Conservation (phyloP, 2,888 invertebrate genomes). For the Neoitamus cyanurus region DNA sequence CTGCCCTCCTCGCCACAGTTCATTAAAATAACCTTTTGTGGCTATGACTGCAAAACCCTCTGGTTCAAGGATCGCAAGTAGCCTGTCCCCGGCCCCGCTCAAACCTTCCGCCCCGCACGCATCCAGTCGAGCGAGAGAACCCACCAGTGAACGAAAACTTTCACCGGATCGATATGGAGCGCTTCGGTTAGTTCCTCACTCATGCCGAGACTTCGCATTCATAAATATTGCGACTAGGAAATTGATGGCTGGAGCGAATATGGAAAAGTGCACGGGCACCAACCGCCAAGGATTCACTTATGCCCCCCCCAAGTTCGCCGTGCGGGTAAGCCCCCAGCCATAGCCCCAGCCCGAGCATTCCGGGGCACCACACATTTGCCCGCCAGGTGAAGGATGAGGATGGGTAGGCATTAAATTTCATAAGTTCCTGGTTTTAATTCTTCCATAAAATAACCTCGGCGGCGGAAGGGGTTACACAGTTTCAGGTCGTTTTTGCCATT, state of each 20-base stretch:
- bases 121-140: neutral
- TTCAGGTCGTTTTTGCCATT: neutral
- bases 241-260: slow-evolving; percentile 30
- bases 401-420: neutral
- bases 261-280: neutral
- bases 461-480: neutral
- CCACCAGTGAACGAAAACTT: slow-evolving; percentile 5
- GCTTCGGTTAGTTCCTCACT: slow-evolving; percentile 18
- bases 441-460: neutral
- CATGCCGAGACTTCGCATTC: slow-evolving; percentile 33
- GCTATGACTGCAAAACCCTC: slow-evolving; percentile 9
- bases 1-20: slow-evolving; percentile 8
- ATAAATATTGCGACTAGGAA: slow-evolving; percentile 32
- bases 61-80: slow-evolving; percentile 22
- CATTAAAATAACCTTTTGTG: slow-evolving; percentile 43
- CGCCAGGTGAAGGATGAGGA: neutral
- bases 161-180: slow-evolving; percentile 3
- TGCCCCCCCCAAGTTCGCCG: neutral
- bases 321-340: neutral
- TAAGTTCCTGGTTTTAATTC: neutral
- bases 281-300: neutral
- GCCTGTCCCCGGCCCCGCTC: neutral
- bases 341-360: neutral
- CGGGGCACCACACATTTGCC: neutral
- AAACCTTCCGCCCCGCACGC: neutral